These are phyloP conservation scores for Squalus acanthias DNA, from an alignment of 2,797 vertebrate species.

Conservation along the genomic window DNA sequence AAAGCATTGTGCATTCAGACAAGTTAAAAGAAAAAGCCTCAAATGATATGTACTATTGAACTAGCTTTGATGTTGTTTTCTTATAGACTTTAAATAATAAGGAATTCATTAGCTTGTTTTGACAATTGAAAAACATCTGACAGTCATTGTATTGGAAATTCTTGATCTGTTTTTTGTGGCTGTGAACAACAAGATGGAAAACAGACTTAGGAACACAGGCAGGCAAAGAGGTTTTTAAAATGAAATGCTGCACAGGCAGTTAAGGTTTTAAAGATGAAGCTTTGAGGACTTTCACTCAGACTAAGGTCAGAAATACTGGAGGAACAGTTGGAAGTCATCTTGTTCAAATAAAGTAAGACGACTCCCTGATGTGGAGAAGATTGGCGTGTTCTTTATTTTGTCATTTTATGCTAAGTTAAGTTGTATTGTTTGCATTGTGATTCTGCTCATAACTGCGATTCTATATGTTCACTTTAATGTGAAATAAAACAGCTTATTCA, in stretches of 20 bases:
- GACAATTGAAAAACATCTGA: background rate
- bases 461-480: background rate
- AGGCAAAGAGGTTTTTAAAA: too few relatives aligned
- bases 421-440: background rate
- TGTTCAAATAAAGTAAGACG: background rate
- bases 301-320: background rate
- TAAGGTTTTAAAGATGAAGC: background rate
- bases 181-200: background rate
- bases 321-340: background rate
- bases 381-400: background rate
- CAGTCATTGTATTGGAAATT: background rate
- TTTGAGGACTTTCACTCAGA: background rate
- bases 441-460: background rate
- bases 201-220: background rate
- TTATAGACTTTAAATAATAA: background rate
- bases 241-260: too few relatives aligned
- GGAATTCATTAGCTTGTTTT: background rate
- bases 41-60: background rate
- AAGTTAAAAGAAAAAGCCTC: too few relatives aligned
- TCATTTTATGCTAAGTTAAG: background rate
- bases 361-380: background rate
- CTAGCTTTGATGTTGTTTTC: background rate
- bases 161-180: background rate
- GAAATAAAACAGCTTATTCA: background rate
- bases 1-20: too few relatives aligned